Conservation (phyloP, 1,140 invertebrate genomes). For the Anastrepha ludens region DNA sequence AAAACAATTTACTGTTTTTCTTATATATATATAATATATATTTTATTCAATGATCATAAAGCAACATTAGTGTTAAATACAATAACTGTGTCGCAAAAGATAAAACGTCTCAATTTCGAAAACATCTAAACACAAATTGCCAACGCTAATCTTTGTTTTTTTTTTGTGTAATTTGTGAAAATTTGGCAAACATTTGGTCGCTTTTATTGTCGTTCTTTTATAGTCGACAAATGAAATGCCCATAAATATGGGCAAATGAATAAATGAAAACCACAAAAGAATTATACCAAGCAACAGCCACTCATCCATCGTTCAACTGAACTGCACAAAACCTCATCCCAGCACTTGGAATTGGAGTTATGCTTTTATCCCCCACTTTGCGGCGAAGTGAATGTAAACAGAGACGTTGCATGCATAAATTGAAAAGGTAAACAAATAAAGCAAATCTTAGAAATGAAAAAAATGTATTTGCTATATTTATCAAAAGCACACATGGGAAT, state of each 20-base stretch:
- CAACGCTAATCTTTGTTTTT: too few relatives aligned
- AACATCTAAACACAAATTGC: too few relatives aligned
- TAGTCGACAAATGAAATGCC: not conserved
- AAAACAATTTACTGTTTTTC: too few relatives aligned
- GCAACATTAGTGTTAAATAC: too few relatives aligned
- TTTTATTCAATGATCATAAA: too few relatives aligned
- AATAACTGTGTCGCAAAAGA: too few relatives aligned
- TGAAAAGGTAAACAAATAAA: constrained; percentile 16
- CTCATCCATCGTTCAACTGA: too few relatives aligned
- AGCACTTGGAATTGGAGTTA: not conserved
- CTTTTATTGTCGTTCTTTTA: not conserved
- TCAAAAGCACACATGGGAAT: too few relatives aligned
- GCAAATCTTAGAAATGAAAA: not conserved
- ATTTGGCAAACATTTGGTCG: not conserved
- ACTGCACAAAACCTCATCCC: too few relatives aligned
- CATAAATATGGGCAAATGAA: not conserved
- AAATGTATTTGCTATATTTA: not conserved
- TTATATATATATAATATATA: too few relatives aligned
- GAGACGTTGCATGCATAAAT: constrained; percentile 5
- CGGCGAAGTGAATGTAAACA: constrained; percentile 23
- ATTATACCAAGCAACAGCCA: not conserved
- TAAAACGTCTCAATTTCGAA: too few relatives aligned
- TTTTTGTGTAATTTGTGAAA: too few relatives aligned
- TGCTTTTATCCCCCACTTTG: not conserved
- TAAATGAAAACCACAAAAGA: not conserved